Evolutionary conservation across 2,113 vertebrate genomes (phyloP).

Genomic region (Crypturellus undulatus): DNA sequence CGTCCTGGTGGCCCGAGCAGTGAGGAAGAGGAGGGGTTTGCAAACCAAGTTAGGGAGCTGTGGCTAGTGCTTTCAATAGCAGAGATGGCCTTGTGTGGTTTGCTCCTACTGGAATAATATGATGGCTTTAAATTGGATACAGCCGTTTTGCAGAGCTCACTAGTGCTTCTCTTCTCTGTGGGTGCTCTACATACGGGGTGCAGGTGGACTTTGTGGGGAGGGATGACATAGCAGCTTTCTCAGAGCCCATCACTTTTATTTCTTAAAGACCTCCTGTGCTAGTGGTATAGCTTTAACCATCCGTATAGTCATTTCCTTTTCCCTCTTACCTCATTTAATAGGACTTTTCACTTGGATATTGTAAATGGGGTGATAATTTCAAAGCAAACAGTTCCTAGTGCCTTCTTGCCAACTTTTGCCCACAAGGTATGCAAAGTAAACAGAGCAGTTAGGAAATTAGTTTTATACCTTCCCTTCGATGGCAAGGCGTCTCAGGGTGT

Average conservation of each 20-base stretch:
- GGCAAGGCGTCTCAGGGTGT: conserved; percentile 14
- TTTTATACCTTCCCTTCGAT: conserved; percentile 3
- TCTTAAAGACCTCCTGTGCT: background rate
- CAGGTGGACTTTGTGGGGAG: accelerated
- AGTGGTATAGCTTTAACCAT: background rate
- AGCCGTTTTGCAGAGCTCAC: background rate
- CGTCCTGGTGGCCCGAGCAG: conserved; percentile 37
- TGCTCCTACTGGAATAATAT: background rate
- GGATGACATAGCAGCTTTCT: background rate
- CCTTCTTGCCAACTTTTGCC: conserved; percentile 64
- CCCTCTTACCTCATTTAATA: conserved; percentile 55
- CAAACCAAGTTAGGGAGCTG: background rate
- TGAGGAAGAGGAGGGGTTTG: background rate
- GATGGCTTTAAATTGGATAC: background rate
- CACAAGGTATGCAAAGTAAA: conserved; percentile 68
- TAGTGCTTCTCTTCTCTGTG: background rate
- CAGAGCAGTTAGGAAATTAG: conserved; percentile 56
- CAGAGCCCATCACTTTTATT: background rate
- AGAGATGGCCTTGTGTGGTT: background rate
- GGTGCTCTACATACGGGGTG: background rate
- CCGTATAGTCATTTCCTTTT: conserved; percentile 50
- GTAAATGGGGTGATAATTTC: conserved; percentile 75
- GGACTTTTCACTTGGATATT: conserved; percentile 57
- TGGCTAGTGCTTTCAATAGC: background rate
- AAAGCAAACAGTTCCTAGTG: conserved; percentile 60